phyloP scores from a whole-genome alignment of 1,140 invertebrate species.

The Chymomyza costata region DNA sequence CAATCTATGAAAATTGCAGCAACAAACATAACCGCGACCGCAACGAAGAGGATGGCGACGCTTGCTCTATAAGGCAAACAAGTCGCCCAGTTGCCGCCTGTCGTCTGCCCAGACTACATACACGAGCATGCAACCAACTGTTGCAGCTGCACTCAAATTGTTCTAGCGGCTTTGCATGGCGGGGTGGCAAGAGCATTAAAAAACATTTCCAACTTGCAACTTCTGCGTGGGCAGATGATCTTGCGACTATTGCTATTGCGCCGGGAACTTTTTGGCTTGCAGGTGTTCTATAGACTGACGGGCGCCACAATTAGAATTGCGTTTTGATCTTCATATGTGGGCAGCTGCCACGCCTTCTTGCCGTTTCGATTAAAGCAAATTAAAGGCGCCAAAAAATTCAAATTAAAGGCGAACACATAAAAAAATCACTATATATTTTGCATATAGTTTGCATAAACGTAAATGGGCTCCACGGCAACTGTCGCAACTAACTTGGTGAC shows the following conservation, averaged over 20 bases:
- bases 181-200: too few species aligned
- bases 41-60: conserved; percentile 25
- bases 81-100: conserved; percentile 25
- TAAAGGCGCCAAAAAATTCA: conserved; percentile 52
- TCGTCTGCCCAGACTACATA: conserved; percentile 2
- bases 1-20: conserved; percentile 41
- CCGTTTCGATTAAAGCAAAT: too few species aligned
- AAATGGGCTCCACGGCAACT: conserved; percentile 11
- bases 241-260: not conserved
- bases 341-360: conserved; percentile 39
- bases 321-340: conserved; percentile 28
- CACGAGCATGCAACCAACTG: conserved; percentile 7
- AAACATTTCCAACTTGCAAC: too few species aligned
- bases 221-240: conserved; percentile 36
- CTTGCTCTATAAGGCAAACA: conserved; percentile 55
- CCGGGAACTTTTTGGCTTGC: conserved; percentile 17
- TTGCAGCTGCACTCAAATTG: conserved; percentile 41
- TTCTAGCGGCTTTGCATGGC: too few species aligned
- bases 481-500: conserved; percentile 47
- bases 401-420: conserved; percentile 44
- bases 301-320: conserved; percentile 51
- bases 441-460: conserved; percentile 19
- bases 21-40: conserved; percentile 11
- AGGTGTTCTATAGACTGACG: conserved; percentile 65
- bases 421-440: conserved; percentile 30